phyloP scores from a whole-genome alignment of 2,113 vertebrate genomes.

The Fregetta grallaria region DNA sequence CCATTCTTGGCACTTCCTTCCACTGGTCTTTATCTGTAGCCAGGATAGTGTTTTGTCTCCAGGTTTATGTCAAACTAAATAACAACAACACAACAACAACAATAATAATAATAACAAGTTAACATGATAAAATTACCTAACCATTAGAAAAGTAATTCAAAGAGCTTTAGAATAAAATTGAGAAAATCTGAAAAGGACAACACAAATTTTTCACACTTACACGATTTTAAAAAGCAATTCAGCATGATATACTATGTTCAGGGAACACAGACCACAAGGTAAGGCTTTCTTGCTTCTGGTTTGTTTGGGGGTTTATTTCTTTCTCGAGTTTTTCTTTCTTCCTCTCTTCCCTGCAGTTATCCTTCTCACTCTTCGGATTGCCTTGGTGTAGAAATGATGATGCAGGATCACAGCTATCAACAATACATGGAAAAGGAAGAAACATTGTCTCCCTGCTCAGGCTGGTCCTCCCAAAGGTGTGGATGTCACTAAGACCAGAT shows the following conservation, averaged over 20 bases:
- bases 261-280: background rate
- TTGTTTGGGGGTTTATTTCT: background rate
- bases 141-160: background rate
- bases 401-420: background rate
- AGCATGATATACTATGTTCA: background rate
- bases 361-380: background rate
- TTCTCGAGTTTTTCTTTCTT: background rate
- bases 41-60: background rate
- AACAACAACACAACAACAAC: background rate
- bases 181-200: background rate
- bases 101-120: background rate
- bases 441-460: background rate
- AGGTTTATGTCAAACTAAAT: background rate
- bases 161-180: background rate
- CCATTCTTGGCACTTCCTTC: background rate
- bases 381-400: background rate
- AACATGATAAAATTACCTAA: background rate
- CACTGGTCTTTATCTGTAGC: background rate
- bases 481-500: background rate
- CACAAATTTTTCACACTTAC: background rate
- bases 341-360: background rate
- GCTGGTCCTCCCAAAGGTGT: background rate
- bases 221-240: background rate
- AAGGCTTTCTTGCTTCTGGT: background rate
- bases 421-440: background rate